phyloP scores from a whole-genome alignment of 1,140 invertebrate species.

The Apis florea region DNA sequence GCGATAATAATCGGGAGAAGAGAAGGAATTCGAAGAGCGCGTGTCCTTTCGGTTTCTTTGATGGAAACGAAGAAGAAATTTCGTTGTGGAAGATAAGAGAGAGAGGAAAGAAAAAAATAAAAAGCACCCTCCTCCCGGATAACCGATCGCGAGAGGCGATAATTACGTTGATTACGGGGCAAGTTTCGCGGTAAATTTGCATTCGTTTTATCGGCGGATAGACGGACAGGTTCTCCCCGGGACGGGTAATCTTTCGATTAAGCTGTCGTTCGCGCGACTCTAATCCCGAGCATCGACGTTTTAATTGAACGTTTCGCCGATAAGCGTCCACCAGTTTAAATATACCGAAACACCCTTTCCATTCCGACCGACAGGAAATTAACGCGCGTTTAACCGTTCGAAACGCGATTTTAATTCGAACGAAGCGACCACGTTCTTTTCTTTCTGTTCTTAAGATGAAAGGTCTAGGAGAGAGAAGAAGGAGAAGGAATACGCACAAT shows the following conservation, averaged over 20 bases:
- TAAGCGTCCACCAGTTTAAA: slow-evolving; percentile 25
- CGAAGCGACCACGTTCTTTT: not conserved
- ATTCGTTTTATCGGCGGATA: slow-evolving; percentile 35
- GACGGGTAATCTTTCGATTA: slow-evolving; percentile 32
- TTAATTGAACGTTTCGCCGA: slow-evolving; percentile 27
- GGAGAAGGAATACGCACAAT: slow-evolving; percentile 42
- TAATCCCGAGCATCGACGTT: slow-evolving; percentile 36
- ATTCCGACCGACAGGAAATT: slow-evolving; percentile 15
- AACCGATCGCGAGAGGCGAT: slow-evolving; percentile 6
- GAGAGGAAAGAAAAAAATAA: too few relatives aligned
- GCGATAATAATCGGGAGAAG: too few relatives aligned
- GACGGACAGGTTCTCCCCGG: slow-evolving; percentile 11
- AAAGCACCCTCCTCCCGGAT: not conserved
- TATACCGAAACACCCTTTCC: not conserved
- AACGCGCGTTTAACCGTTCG: slow-evolving; percentile 20
- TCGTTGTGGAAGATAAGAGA: too few relatives aligned
- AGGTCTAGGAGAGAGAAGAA: accelerated
- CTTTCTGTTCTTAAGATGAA: not conserved
- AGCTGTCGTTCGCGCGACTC: slow-evolving; percentile 26
- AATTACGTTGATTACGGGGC: slow-evolving; percentile 34
- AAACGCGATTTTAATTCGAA: not conserved
- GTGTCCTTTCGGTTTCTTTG: too few relatives aligned
- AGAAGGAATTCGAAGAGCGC: too few relatives aligned
- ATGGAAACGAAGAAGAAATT: too few relatives aligned
- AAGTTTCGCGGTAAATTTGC: slow-evolving; percentile 46